Base-by-base conservation (phyloP, 2,888 invertebrate genomes). In the Rhyacophila evoluta region DNA sequence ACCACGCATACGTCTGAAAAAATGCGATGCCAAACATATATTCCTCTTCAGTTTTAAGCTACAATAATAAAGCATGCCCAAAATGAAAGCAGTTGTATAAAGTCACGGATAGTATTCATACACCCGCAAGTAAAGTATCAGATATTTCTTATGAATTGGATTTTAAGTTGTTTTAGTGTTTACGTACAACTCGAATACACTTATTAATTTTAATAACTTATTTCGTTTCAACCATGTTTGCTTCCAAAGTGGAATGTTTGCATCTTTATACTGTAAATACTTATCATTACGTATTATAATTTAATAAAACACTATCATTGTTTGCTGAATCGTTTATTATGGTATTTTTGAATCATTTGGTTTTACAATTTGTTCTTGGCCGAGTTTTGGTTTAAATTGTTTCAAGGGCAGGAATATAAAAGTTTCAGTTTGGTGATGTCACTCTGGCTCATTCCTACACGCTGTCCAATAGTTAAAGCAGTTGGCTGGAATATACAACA, bases 391-490 rank as follows among this genome's bases (percentile, higher is more conserved):
- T n/a, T 1, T 39, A n/a, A 12, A 39, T 39, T 39, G n/a, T 39
- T 39, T 39, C 1, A n/a, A 11, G n/a, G 67, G 70, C 78, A 80
- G 55, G 85, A 84, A 82, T 89, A 89, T 88, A 89, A 87, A 5
- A 82, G 83, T 55, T 85, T 84, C 6, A 89, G 79, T 81, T 88
- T 89, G 5, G 81, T 77, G 11, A 85, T 83, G 71, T 89, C 89
- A 77, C 85, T 86, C 2, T 84, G 83, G 76, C 88, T 89, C 70
- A 89, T 83, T 38, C 85, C 85, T 19, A 84, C 80, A 19, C 88
- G 85, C 82, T 89, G 88, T 1, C 89, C 89, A 78, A 89, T 86
- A 69, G 82, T 83, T 2, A 84, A 86, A 19, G 85, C 84, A 11
- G 85, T 84, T 73, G 85, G 84, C 87, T 88, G 81, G 38, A 74